Evolutionary conservation across 2,113 vertebrate genomes (phyloP), one percentile per base, ranked within the genome.

Genomic region (Ctenomys sociabilis): DNA sequence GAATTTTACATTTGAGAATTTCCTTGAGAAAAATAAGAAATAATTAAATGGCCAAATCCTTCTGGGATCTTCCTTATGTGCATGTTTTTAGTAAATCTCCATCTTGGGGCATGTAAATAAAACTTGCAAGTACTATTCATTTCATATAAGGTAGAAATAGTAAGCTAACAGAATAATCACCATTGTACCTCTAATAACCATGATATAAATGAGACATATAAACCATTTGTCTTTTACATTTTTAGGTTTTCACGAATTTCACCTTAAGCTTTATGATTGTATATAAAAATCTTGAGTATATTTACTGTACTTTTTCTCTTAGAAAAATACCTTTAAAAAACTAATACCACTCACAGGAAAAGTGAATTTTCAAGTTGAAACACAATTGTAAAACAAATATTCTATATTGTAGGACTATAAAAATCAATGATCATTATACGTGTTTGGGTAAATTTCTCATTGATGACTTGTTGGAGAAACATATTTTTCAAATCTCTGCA

Each of bases 271-370:
- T n/a, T 83, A 26, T 7, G 24, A 28, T 83, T 61, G n/a, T 9
- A 37, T 61, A 66, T 13, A 54, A 52, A 77, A 68, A 59, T 49
- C 10, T 45, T 16, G 59, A 64, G 88, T 13, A 26, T 6, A 88
- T 63, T 77, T 73, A 73, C 83, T 84, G 61, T 84, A 91, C 35
- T 30, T 88, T 89, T 93, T 64, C 61, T 43, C 43, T 96, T 78
- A 95, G n/a, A 93, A 93, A 96, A 92, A 40, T 89, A 49, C 0
- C 68, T 32, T 85, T 90, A 28, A 80, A 87, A 52, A 52, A 52
- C 0, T 40, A 75, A 54, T 2, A 14, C 1, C 5, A 85, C 66
- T 32, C 49, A 52, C 1, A 91, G 13, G 2, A 70, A 21, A 32
- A 80, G 26, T 80, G 54, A 91, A 40, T 19, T 87, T n/a, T 77